Conservation (phyloP, 53 echinoderm and acorn worm genomes). For the Henricia sp. region DNA sequence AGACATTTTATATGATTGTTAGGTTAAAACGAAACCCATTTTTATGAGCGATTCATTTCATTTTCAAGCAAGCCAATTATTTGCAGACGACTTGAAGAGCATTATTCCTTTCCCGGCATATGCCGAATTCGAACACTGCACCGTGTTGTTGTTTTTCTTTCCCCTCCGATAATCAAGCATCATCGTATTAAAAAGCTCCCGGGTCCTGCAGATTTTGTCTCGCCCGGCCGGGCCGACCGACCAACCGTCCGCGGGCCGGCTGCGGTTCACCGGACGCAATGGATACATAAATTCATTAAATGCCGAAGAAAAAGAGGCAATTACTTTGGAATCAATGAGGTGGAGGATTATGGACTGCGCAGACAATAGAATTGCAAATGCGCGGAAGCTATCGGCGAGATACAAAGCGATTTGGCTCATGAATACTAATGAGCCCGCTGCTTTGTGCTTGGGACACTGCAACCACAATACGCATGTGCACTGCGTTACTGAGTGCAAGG, state of each 20-base stretch:
- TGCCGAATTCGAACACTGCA: conserved; percentile 2
- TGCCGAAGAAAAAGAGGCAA: conserved; percentile 55
- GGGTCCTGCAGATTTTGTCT: neutral
- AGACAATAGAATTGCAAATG: conserved; percentile 27
- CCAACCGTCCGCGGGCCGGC: neutral
- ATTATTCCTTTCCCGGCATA: conserved; percentile 55
- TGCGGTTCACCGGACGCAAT: conserved; percentile 51
- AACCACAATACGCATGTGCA: neutral
- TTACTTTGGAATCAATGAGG: conserved; percentile 53
- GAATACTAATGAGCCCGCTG: conserved; percentile 55
- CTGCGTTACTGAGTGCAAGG: neutral
- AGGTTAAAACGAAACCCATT: too few relatives aligned
- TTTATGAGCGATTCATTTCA: too few relatives aligned
- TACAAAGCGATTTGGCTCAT: conserved; percentile 32
- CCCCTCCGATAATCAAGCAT: conserved; percentile 48
- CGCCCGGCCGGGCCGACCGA: neutral
- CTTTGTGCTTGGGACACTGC: too few relatives aligned
- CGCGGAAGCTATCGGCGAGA: conserved; percentile 17
- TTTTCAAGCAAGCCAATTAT: conserved; percentile 58
- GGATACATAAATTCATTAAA: conserved; percentile 64
- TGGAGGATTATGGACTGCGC: conserved; percentile 28
- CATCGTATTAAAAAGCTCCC: conserved; percentile 58
- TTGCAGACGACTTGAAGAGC: conserved; percentile 42
- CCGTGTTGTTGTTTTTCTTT: conserved; percentile 11
- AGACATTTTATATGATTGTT: too few relatives aligned